phyloP scores from a whole-genome alignment of 35 echinoderm and acorn worm genomes.

The Lytechinus variegatus region DNA sequence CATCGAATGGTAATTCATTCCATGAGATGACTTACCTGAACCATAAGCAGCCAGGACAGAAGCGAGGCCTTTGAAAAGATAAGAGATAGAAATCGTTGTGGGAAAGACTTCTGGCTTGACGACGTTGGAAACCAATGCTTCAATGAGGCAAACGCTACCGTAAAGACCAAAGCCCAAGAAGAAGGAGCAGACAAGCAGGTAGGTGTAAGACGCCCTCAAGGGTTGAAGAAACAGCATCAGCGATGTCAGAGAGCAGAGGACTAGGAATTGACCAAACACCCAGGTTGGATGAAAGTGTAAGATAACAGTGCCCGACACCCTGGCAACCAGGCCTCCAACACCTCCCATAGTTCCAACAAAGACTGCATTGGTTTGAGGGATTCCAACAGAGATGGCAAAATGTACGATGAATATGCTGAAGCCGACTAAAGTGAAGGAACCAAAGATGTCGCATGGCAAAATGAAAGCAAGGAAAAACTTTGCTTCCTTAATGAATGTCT shows the following conservation, averaged over 20 bases:
- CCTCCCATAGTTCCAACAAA: background rate
- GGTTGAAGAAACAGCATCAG: background rate
- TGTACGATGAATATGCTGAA: background rate
- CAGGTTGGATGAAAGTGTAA: background rate
- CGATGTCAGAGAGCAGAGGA: background rate
- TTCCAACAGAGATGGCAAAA: background rate
- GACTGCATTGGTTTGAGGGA: background rate
- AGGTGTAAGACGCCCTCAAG: slow-evolving; percentile 1
- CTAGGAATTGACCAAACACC: background rate
- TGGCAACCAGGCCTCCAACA: background rate
- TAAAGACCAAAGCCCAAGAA: background rate
- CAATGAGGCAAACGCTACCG: background rate
- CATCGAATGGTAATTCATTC: background rate
- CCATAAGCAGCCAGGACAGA: background rate
- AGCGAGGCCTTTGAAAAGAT: background rate
- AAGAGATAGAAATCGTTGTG: background rate
- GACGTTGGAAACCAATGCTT: background rate
- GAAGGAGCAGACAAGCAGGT: background rate
- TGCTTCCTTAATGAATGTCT: background rate
- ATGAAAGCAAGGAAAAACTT: background rate
- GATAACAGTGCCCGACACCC: background rate
- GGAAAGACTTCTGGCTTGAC: background rate
- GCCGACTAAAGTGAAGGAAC: too few species aligned
- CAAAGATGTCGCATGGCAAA: too few species aligned
- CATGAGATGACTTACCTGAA: background rate